A percentile compares a stretch with the other conserved stretches of the same genome.
Evolutionary conservation across 2,797 vertebrate species (phyloP).

Genomic region (Poeciliopsis gracilis): DNA sequence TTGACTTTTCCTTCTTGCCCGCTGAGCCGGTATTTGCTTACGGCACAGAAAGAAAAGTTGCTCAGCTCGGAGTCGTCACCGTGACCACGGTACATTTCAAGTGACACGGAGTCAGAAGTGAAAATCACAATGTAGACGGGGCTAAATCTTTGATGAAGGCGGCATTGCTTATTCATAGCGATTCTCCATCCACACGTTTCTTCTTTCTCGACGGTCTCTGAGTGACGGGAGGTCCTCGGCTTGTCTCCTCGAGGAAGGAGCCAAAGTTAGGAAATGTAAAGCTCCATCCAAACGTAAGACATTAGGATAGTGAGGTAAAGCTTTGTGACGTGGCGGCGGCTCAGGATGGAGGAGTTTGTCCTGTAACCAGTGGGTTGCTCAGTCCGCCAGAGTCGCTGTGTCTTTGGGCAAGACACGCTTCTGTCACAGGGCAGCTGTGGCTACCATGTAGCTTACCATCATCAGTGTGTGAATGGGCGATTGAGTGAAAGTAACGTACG

Average conservation of each 20-base stretch:
- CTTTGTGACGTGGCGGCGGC: neutral
- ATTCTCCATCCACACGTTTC: constrained; percentile 56
- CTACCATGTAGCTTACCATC: too few relatives aligned
- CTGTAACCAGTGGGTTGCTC: too few relatives aligned
- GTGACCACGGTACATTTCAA: constrained; percentile 64
- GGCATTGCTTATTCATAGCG: constrained; percentile 82
- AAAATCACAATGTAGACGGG: constrained; percentile 75
- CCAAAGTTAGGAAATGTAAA: constrained; percentile 53
- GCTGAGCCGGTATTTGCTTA: constrained; percentile 64
- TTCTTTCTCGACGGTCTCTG: constrained; percentile 19
- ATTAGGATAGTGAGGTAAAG: neutral
- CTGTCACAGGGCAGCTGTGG: too few relatives aligned
- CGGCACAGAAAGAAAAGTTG: constrained; percentile 49
- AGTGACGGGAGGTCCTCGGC: constrained; percentile 39
- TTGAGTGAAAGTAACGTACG: too few relatives aligned
- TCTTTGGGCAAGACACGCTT: too few relatives aligned
- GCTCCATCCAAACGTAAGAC: neutral
- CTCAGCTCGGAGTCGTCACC: constrained; percentile 69
- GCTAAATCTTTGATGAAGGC: constrained; percentile 81
- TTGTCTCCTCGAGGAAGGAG: constrained; percentile 47
- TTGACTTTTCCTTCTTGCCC: constrained; percentile 27
- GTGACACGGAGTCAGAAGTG: constrained; percentile 76
- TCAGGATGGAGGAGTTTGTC: neutral
- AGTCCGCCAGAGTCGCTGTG: too few relatives aligned
- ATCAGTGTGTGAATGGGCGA: neutral